Evolutionary conservation across 2,888 invertebrate genomes (phyloP), one percentile per base, ranked within the genome.

Genomic region (Andrena chrysosceles): DNA sequence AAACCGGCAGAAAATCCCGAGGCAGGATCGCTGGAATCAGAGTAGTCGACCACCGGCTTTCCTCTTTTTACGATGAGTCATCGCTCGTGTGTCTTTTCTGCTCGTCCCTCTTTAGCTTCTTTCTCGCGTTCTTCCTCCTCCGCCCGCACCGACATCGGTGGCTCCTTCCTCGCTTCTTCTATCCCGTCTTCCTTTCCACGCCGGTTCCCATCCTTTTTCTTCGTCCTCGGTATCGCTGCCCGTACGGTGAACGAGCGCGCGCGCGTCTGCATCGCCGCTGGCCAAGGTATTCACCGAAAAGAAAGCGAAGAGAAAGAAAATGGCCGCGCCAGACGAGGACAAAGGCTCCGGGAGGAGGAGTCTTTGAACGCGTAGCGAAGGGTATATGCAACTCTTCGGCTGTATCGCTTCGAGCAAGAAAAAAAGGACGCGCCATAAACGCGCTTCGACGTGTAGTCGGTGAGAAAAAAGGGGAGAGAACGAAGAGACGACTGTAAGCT

Each of bases 31-130:
- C 64, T 64, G 63, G 75, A 83, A 86, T 77, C 72, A 59, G 76
- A 71, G 77, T 78, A 85, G 81, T 72, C 71, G 81, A 81, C 74
- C 75, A 85, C 75, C 48, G 54, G 68, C 63, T 84, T 71, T 84
- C 72, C 72, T 85, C 85, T 75, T 84, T 84, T 79, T 84, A 67
- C 81, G 59, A 79, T 85, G 85, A 87, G 33, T 87, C 87, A 86
- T 85, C 78, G 76, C 59, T 74, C 73, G 70, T 71, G 70, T 74
- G 78, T 77, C 71, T 79, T 74, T 83, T 68, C 71, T 74, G 62
- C 71, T 63, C 73, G 78, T 64, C 60, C 63, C 82, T 69, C 72
- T 54, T 66, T 16, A 42, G 54, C 48, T 77, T 72, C 72, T 74
- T 76, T 59, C 77, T 76, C 54, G 62, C 59, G 80, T 76, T 84